phyloP scores from a whole-genome alignment of 2,113 vertebrate species.

The Chrysemys picta region DNA sequence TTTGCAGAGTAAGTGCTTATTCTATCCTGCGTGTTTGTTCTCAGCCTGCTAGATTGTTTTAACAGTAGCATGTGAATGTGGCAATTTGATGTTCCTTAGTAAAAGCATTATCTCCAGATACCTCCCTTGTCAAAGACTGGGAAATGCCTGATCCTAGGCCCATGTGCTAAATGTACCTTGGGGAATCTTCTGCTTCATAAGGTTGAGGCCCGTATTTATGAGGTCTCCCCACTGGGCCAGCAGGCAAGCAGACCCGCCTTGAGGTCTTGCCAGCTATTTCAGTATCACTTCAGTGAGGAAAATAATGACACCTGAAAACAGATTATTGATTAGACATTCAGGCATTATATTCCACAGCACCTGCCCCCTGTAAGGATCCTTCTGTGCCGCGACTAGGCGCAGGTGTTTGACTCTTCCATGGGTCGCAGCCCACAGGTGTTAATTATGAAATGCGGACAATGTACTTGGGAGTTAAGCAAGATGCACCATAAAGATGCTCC shows the following conservation, averaged over 20 bases:
- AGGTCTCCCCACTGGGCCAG: not conserved
- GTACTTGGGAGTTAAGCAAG: not conserved
- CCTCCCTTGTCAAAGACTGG: no score
- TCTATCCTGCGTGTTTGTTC: no score
- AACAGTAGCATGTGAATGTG: no score
- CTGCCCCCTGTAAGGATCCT: not conserved
- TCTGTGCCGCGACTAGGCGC: not conserved
- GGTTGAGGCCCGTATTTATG: not conserved
- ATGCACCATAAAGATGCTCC: not conserved
- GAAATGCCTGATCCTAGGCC: no score
- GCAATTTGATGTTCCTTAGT: no score
- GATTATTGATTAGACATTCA: no score
- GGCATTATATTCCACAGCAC: not conserved
- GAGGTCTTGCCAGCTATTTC: not conserved
- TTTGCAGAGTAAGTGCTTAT: no score
- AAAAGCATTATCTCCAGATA: no score
- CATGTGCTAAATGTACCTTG: not conserved
- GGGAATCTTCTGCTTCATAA: not conserved
- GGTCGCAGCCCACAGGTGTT: no score
- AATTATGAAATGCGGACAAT: no score
- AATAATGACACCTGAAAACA: not conserved
- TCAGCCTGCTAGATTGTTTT: no score
- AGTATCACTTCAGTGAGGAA: no score
- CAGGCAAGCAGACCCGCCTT: not conserved
- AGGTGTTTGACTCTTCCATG: not conserved